phyloP scores from a whole-genome alignment of 2,113 vertebrate genomes.

The Fregetta grallaria region DNA sequence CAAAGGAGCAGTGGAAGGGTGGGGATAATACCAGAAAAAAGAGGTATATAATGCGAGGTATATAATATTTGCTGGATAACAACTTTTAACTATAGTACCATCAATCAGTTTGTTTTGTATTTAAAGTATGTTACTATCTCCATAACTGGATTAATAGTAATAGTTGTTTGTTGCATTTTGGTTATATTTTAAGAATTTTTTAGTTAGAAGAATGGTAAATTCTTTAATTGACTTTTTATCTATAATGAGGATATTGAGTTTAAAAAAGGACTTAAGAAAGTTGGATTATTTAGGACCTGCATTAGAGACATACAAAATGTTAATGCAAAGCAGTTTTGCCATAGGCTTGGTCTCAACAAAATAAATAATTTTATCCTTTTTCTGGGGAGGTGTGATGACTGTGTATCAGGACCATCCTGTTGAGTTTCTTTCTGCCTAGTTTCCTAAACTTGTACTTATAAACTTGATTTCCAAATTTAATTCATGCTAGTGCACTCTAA shows the following conservation, averaged over 20 bases:
- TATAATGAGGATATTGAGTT: neutral
- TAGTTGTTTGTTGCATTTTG: neutral
- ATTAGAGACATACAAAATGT: neutral
- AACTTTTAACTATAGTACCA: neutral
- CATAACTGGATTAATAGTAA: neutral
- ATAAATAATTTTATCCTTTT: neutral
- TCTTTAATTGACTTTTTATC: neutral
- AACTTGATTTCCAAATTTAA: neutral
- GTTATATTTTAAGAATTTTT: neutral
- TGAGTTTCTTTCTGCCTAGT: neutral
- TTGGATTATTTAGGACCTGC: neutral
- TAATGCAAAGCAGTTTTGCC: neutral
- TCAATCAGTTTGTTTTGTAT: neutral
- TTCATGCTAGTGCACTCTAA: neutral
- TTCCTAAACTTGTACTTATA: neutral
- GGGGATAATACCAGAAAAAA: neutral
- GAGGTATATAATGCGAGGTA: neutral
- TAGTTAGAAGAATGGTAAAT: neutral
- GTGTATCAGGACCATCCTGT: neutral
- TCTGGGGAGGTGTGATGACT: neutral
- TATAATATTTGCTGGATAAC: neutral
- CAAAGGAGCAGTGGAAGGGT: neutral
- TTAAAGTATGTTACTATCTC: neutral
- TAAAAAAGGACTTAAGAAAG: neutral
- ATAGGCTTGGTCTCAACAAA: neutral